Base-by-base conservation (phyloP, 2,888 invertebrate genomes). In the Agrilus biguttatus region DNA sequence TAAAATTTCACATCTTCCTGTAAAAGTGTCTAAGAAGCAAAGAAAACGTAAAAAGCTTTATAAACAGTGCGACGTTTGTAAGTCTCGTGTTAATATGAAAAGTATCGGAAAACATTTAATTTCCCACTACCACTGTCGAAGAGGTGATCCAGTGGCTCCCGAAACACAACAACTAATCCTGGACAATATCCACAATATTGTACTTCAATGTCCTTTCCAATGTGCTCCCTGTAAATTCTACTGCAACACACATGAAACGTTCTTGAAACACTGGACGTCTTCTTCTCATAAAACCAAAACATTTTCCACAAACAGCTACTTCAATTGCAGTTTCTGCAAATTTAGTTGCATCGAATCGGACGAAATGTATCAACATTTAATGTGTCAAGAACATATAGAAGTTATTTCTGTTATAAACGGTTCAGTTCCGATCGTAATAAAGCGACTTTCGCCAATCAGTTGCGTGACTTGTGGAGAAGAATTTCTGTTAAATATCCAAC, bases 191-290 rank as follows among this genome's bases (percentile, higher is more conserved):
- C 74, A 75, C 48, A 77, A 79, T 45, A 79, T 91, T 47, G 80
- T 88, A 6, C 72, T 79, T 45, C 84, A 89, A 53, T 80, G 85
- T 38, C 89, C 88, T 0, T 92, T 82, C 58, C 90, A 89, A 63
- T 92, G 92, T 59, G 77, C 77, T 36, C 74, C 83, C 12, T 92
- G 92, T 60, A 77, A 77, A 44, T 92, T 86, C 64, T 92, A 86
- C 61, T 83, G 84, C 52, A 88, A 89, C 60, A 83, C 78, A 55
- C 74, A 76, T 47, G 73, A 74, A 40, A 74, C 73, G 42, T 86
- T 83, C 56, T 67, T 82, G 56, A 70, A 71, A 32, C 88, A 89
- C 58, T 88, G 86, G 86, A 68, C 70, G 46, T 81, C 84, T 5
- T 62, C 70, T 1, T 69, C 71, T 17, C 86, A 86, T 51, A 66